Base-by-base conservation (phyloP, 2,888 invertebrate genomes). In the Platynereis dumerilii region DNA sequence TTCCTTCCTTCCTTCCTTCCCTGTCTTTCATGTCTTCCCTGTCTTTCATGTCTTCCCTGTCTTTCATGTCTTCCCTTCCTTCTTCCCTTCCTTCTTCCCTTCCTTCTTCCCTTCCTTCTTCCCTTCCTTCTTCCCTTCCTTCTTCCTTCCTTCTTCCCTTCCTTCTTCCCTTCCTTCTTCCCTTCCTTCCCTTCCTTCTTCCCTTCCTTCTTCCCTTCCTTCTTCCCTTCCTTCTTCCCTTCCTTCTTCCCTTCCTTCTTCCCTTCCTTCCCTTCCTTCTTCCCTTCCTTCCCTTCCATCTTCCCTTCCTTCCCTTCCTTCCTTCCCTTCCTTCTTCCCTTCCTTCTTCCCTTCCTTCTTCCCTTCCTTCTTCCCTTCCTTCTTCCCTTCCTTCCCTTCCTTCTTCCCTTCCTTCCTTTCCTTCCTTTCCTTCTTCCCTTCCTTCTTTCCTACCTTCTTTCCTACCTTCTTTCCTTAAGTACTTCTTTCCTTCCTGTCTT, bases 401-500 rank as follows among this genome's bases (percentile, higher is more conserved):
- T 2, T 5, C 3, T 29, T 17, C 27, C 26, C 57, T 3, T 22
- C 34, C 2, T n/a, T 29, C 15, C 27, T 26, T 57, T 7, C 27
- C 57, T n/a, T 57, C 22, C 57, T 57, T 12, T 27, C 57, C 3
- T 27, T 34, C 22, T 57, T n/a, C n/a, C n/a, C n/a, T n/a, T n/a
- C n/a, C n/a, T n/a, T n/a, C n/a, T n/a, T n/a, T n/a, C n/a, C n/a
- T n/a, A n/a, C n/a, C n/a, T n/a, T n/a, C n/a, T n/a, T n/a, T n/a
- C n/a, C n/a, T n/a, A n/a, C n/a, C n/a, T n/a, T n/a, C n/a, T n/a
- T n/a, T n/a, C n/a, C n/a, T n/a, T n/a, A n/a, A n/a, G n/a, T n/a
- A n/a, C n/a, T n/a, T n/a, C n/a, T n/a, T n/a, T n/a, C n/a, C n/a
- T n/a, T n/a, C n/a, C n/a, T n/a, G n/a, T n/a, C n/a, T n/a, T n/a